These are phyloP conservation scores for Nemotelus pantherinus DNA, from an alignment of 2,888 invertebrate genomes.

Conservation along the genomic window DNA sequence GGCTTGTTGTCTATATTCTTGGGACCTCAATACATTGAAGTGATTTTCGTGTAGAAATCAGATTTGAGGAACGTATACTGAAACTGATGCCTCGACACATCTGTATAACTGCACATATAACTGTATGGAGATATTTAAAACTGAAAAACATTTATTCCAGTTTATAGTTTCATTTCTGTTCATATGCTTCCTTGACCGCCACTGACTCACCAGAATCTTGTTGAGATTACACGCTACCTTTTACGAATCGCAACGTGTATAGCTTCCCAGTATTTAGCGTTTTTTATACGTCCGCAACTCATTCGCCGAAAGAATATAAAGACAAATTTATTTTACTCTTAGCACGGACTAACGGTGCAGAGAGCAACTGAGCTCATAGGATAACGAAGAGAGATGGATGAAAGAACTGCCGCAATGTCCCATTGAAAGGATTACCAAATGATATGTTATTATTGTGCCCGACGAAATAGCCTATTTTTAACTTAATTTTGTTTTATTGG, in stretches of 20 bases:
- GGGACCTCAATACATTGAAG: not conserved
- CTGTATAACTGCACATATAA: too few species aligned
- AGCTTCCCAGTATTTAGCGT: not conserved
- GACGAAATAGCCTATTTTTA: conserved; percentile 61
- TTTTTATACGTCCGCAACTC: conserved; percentile 26
- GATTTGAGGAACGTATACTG: too few species aligned
- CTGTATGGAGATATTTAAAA: too few species aligned
- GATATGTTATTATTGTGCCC: conserved; percentile 46
- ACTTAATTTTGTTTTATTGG: conserved; percentile 65
- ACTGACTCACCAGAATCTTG: too few species aligned
- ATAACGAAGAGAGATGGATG: conserved; percentile 50
- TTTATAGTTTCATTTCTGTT: too few species aligned
- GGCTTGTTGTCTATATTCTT: not conserved
- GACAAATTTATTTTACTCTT: conserved; percentile 38
- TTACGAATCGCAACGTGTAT: conserved; percentile 6
- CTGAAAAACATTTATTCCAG: too few species aligned
- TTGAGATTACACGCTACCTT: too few species aligned
- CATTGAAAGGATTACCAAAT: conserved; percentile 63
- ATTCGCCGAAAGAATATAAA: conserved; percentile 20
- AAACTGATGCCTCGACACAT: too few species aligned
- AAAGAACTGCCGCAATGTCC: conserved; percentile 55
- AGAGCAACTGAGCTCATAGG: conserved; percentile 29
- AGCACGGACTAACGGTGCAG: conserved; percentile 14
- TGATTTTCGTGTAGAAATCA: too few species aligned
- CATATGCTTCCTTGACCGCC: too few species aligned